Evolutionary conservation across 2,797 vertebrate species (phyloP).

Genomic region (Antennarius maculatus): DNA sequence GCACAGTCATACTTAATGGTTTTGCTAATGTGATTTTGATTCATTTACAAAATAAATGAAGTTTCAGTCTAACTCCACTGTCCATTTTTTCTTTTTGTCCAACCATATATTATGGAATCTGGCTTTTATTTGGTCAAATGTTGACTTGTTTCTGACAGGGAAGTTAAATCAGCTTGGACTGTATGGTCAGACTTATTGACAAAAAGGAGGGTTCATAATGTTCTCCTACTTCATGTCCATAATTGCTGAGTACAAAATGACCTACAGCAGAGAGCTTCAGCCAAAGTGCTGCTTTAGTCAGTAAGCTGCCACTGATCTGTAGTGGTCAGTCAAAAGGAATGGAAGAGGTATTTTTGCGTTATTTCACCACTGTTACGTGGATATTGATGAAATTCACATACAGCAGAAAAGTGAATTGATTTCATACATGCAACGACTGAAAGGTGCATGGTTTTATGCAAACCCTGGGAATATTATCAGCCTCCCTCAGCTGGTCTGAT

Average conservation of each 20-base stretch:
- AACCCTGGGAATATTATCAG: no score
- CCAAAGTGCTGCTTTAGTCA: slow-evolving; percentile 70
- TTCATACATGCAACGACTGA: background rate
- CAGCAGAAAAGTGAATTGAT: background rate
- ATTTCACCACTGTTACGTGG: slow-evolving; percentile 22
- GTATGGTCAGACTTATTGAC: slow-evolving; percentile 52
- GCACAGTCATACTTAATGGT: slow-evolving; percentile 28
- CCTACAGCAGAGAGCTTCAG: slow-evolving; percentile 55
- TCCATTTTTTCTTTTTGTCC: slow-evolving; percentile 19
- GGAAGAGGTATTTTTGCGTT: slow-evolving; percentile 50
- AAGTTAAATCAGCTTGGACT: slow-evolving; percentile 45
- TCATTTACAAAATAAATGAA: slow-evolving; percentile 35
- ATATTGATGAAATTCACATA: slow-evolving; percentile 2
- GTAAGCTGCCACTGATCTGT: slow-evolving; percentile 71
- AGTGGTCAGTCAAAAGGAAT: slow-evolving; percentile 36
- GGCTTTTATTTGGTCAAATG: slow-evolving; percentile 13
- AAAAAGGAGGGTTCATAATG: slow-evolving; percentile 67
- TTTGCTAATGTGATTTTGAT: slow-evolving; percentile 44
- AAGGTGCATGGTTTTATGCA: no score
- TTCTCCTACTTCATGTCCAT: slow-evolving; percentile 63
- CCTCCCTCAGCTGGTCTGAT: no score
- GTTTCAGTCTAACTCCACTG: slow-evolving; percentile 27
- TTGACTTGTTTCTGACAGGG: slow-evolving; percentile 7
- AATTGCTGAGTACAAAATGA: slow-evolving; percentile 70
- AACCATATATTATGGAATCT: slow-evolving; percentile 7